Base-by-base conservation (phyloP, 2,113 vertebrate genomes). In the Heptranchias perlo region DNA sequence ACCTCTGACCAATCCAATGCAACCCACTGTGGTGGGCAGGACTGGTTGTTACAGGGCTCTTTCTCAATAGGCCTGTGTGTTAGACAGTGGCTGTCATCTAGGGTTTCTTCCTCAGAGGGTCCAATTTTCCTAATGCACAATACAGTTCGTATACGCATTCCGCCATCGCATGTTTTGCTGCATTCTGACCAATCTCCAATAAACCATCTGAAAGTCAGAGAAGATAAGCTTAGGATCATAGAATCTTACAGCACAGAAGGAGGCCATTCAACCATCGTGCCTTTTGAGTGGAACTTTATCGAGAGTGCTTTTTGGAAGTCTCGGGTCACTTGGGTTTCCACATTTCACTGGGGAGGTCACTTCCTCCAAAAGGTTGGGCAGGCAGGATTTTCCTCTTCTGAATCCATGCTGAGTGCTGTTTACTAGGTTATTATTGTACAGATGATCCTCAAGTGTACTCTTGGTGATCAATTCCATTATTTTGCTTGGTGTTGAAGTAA, bases 1-100 rank as follows among this genome's bases (percentile, higher is more conserved):
- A 99, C 99, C 98, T 99, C 99, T 52, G 99, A 99, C 99, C 99
- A 99, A 96, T 99, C 99, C 98, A 99, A 97, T 95, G 99, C 98
- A 62, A 99, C 98, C 99, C 99, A 99, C 96, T 99, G 99, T 0
- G 99, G 99, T 2, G 99, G 99, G 96, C 99, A 99, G 91, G 99
- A 99, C 97, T 99, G 99, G 96, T 98, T 99, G 97, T 99, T 99
- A 97, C 99, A 99, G 73, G 98, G 96, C 97, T 99, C 99, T 95
- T 97, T 98, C 96, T 99, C 99, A 44, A 98, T 96, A 18, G 99
- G 99, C 18, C 98, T 97, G 96, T 99, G 98, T 82, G 99, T 99
- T 96, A 99, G 98, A 96, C 99, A 99, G 97, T 97, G 98, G 96
- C 97, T 98, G 97, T 98, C 98, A 96, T 99, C 98, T 97, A 99